Conservation (phyloP, 2,888 invertebrate genomes). For the Schizaphis graminum region DNA sequence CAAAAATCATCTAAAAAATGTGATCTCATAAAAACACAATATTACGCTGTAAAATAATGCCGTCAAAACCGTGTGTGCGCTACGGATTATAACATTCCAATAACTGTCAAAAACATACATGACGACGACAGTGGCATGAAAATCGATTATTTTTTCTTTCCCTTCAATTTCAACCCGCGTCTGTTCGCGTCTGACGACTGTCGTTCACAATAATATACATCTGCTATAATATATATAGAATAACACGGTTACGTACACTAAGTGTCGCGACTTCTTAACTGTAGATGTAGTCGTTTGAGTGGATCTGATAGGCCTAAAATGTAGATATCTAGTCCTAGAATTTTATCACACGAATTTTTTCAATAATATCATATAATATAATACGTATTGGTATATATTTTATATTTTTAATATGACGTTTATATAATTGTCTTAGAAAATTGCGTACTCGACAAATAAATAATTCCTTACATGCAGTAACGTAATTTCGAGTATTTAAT, state of each 20-base stretch:
- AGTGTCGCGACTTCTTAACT: not conserved
- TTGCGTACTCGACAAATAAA: not conserved
- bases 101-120: not conserved
- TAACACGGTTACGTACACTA: not conserved
- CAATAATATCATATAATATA: not conserved
- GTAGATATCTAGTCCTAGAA: not conserved
- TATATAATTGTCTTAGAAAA: not conserved
- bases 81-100: not conserved
- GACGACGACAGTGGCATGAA: not conserved
- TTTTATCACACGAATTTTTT: not conserved
- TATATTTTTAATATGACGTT: not conserved
- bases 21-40: not conserved
- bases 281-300: not conserved
- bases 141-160: not conserved
- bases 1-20: not conserved
- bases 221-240: not conserved
- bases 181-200: not conserved
- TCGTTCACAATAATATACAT: not conserved
- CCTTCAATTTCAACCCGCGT: not conserved
- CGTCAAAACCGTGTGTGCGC: not conserved
- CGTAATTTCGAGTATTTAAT: not conserved
- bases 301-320: not conserved
- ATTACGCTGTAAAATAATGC: not conserved
- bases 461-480: not conserved
- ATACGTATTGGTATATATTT: not conserved